phyloP scores from a whole-genome alignment of 2,113 vertebrate species.

The Desmodus rotundus region DNA sequence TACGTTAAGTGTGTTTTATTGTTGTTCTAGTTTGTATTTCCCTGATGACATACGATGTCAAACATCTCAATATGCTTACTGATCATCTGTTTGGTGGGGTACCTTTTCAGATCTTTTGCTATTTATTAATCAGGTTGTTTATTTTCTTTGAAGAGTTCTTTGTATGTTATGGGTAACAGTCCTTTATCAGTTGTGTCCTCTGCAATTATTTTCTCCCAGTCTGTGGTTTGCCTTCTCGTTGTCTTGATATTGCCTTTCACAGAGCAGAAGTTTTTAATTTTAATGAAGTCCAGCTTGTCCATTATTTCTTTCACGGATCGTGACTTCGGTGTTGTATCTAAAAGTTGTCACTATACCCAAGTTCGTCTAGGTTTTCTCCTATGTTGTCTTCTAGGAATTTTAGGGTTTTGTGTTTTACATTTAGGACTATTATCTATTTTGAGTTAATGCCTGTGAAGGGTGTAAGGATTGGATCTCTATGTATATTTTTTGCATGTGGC shows the following conservation, averaged over 20 bases:
- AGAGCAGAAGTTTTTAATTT: background rate
- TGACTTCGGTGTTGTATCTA: background rate
- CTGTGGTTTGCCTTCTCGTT: background rate
- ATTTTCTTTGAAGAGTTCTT: background rate
- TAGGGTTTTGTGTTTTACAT: background rate
- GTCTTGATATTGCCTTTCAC: background rate
- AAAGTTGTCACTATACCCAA: background rate
- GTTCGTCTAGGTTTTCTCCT: background rate
- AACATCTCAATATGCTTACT: background rate
- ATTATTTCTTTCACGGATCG: background rate
- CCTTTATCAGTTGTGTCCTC: background rate
- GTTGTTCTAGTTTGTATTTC: background rate
- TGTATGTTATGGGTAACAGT: background rate
- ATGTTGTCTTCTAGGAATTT: background rate
- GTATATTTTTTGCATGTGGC: background rate
- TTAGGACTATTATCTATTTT: background rate
- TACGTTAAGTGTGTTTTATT: background rate
- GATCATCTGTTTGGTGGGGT: background rate
- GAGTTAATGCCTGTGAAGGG: background rate
- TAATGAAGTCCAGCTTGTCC: background rate
- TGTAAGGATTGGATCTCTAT: background rate
- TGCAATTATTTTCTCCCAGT: background rate
- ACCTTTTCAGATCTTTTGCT: background rate
- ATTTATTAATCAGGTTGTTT: background rate
- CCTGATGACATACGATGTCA: background rate